phyloP scores from a whole-genome alignment of 1,140 invertebrate genomes.

The Mycetomoellerius zeteki region DNA sequence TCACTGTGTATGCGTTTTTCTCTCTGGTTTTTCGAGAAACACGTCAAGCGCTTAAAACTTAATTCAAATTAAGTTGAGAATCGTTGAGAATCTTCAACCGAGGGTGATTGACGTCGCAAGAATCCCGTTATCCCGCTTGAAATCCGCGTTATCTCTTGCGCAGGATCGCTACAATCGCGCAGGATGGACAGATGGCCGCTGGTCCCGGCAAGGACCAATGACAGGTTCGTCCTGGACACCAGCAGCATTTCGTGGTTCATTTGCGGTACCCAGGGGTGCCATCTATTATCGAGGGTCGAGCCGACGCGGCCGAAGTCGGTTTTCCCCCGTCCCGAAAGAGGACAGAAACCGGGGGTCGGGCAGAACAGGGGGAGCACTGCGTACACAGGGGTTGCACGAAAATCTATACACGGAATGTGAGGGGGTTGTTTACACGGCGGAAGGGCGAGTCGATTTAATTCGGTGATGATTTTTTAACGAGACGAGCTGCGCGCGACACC shows the following conservation, averaged over 20 bases:
- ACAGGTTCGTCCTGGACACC: slow-evolving; percentile 85
- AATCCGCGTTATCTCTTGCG: slow-evolving; percentile 67
- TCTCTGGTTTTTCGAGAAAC: not conserved
- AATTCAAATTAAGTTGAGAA: slow-evolving; percentile 10
- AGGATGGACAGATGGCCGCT: slow-evolving; percentile 83
- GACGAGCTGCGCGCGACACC: slow-evolving; percentile 67
- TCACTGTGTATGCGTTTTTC: not conserved
- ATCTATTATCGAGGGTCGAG: slow-evolving; percentile 85
- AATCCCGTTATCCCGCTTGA: slow-evolving; percentile 34
- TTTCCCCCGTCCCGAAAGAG: slow-evolving; percentile 57
- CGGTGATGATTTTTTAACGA: slow-evolving; percentile 87
- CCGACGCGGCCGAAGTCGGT: slow-evolving; percentile 65
- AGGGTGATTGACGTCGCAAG: slow-evolving; percentile 31
- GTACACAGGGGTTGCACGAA: slow-evolving; percentile 27
- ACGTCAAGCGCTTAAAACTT: not conserved
- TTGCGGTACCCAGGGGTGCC: slow-evolving; percentile 87
- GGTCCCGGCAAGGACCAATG: slow-evolving; percentile 81
- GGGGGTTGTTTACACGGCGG: slow-evolving; percentile 85
- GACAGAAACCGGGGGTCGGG: not conserved
- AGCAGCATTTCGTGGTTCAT: slow-evolving; percentile 87
- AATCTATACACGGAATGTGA: slow-evolving; percentile 72
- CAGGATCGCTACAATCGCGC: slow-evolving; percentile 65
- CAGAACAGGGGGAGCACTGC: not conserved
- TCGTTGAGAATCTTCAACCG: not conserved
- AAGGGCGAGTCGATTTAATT: slow-evolving; percentile 85